Base-by-base conservation (phyloP, 2,888 invertebrate genomes). In the Catocala fraxini region DNA sequence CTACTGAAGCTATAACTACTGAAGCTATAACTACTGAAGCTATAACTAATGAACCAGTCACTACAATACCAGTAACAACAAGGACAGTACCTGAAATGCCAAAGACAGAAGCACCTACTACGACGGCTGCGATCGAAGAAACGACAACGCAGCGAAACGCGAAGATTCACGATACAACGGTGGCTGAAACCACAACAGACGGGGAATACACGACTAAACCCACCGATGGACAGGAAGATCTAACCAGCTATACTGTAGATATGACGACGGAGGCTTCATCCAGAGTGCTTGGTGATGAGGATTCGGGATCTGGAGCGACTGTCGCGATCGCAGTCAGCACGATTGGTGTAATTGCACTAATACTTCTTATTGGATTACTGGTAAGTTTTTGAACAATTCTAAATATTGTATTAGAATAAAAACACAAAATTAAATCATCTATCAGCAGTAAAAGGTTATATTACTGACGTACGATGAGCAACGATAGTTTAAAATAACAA, bases 271-370 rank as follows among this genome's bases (percentile, higher is more conserved):
- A 87, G 77, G 87, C 83, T 39, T 89, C 86, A 34, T 86, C 81
- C 34, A 86, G 79, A 73, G 88, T 78, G 77, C 53, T 86, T 12
- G 80, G 83, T 5, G 89, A 84, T 6, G 93, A 92, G 43, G 92
- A 76, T 15, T 63, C 94, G 4, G 95, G 95, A 48, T 95, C 96
- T 0, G 97, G 97, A 59, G 96, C 97, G 5, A 96, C 97, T 55
- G 96, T 97, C 10, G 98, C 98, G 11, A 97, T 98, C 64, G 96
- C 97, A 6, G 97, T 98, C 63, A 97, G 97, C 71, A 96, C 96
- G 10, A 96, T 98, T 59, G 98, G 97, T 6, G 97, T 97, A 12
- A 95, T 97, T 54, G 97, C 97, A 51, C 90, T 98, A 56, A 91
- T 98, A 47, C 91, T 97, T 10, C 92, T 98, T n/a, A 96, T 97